phyloP scores from a whole-genome alignment of 2,888 invertebrate genomes.

The Lasius platythorax region DNA sequence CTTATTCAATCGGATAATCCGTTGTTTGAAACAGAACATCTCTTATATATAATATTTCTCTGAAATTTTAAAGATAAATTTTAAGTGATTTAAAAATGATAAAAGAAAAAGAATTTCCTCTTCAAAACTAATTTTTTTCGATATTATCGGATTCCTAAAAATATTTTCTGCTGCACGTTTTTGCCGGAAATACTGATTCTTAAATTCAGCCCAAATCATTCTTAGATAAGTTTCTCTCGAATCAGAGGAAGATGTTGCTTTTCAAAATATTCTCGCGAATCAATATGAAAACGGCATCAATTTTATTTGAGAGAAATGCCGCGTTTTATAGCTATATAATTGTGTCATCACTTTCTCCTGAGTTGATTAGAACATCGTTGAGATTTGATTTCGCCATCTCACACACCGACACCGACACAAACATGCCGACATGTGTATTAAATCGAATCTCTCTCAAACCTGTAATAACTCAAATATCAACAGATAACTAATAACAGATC shows the following conservation, averaged over 20 bases:
- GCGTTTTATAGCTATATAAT: not conserved
- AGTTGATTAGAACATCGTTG: constrained; percentile 61
- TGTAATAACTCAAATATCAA: constrained; percentile 17
- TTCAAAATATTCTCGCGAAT: not conserved
- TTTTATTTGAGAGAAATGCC: not conserved
- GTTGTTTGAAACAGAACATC: not conserved
- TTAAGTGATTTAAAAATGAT: not conserved
- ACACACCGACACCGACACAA: constrained; percentile 57
- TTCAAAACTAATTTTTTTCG: not conserved
- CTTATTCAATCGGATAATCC: not conserved
- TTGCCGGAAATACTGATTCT: not conserved
- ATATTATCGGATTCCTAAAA: not conserved
- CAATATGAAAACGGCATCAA: not conserved
- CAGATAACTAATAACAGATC: constrained; percentile 11
- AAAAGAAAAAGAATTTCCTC: not conserved
- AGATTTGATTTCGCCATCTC: constrained; percentile 77
- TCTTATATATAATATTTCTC: not conserved
- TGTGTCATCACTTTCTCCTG: not conserved
- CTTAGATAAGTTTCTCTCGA: not conserved
- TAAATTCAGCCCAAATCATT: not conserved
- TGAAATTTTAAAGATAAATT: not conserved
- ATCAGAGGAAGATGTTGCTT: not conserved
- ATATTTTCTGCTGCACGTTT: not conserved
- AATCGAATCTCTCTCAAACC: constrained; percentile 14
- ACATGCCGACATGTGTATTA: constrained; percentile 43